Evolutionary conservation across 2,797 vertebrate genomes (phyloP).

Genomic region (Phrynocephalus forsythii): DNA sequence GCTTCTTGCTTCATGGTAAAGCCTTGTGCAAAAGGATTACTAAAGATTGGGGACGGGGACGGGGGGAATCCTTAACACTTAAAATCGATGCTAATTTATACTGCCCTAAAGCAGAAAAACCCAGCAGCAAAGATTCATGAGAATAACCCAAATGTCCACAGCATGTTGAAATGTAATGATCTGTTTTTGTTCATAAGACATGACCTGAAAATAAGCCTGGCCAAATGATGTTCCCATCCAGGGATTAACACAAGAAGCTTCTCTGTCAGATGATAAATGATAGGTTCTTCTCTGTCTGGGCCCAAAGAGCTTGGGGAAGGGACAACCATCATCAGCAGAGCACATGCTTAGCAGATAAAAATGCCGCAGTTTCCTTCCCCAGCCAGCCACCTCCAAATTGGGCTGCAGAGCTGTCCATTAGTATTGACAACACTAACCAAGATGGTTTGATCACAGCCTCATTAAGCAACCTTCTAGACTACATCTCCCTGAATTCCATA

Average conservation of each 20-base stretch:
- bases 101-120: conserved; percentile 55
- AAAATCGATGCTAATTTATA: conserved; percentile 49
- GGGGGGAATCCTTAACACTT: conserved; percentile 29
- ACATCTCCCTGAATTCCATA: background rate
- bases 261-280: background rate
- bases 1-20: conserved; percentile 60
- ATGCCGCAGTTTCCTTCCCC: too few species aligned
- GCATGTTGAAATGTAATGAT: background rate
- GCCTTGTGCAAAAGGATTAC: conserved; percentile 72
- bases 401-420: too few species aligned
- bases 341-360: too few species aligned
- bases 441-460: too few species aligned
- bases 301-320: too few species aligned
- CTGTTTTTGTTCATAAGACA: background rate
- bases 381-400: too few species aligned
- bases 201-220: background rate
- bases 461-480: background rate
- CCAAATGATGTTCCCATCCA: background rate
- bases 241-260: background rate
- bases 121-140: background rate
- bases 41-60: conserved; percentile 58
- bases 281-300: too few species aligned
- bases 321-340: too few species aligned
- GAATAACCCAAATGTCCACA: background rate
- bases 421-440: too few species aligned